Conservation (phyloP, 2,113 vertebrate species). For the Rutilus rutilus region DNA sequence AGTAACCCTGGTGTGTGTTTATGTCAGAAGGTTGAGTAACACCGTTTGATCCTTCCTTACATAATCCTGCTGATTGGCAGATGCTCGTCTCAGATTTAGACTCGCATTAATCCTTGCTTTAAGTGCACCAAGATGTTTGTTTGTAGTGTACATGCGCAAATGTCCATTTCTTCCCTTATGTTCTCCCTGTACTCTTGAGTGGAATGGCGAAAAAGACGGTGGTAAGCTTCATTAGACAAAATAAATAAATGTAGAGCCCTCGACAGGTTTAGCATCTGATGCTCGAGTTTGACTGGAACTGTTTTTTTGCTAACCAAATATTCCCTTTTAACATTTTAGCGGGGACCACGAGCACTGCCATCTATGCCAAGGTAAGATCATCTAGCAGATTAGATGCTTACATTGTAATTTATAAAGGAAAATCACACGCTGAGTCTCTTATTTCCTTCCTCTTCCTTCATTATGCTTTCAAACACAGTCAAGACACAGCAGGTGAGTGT, state of each 20-base stretch:
- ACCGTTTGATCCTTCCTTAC: constrained; percentile 21
- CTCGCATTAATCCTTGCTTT: constrained; percentile 55
- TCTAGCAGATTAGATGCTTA: background rate
- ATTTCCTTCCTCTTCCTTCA: constrained; percentile 6
- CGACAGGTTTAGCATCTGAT: background rate
- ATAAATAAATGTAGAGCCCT: background rate
- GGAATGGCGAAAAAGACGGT: constrained; percentile 61
- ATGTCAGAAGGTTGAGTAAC: constrained; percentile 29
- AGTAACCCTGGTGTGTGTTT: background rate
- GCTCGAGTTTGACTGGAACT: background rate
- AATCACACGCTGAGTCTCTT: background rate
- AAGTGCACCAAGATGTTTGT: background rate
- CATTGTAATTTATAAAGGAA: background rate
- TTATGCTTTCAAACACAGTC: constrained; percentile 59
- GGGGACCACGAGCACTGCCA: constrained; percentile 84
- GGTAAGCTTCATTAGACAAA: constrained; percentile 57
- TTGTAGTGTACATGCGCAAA: background rate
- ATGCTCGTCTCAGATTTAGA: constrained; percentile 67
- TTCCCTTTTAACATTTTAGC: constrained; percentile 67
- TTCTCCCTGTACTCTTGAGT: constrained; percentile 38
- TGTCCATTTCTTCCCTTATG: background rate
- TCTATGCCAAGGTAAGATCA: constrained; percentile 86
- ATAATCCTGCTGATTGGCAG: constrained; percentile 65
- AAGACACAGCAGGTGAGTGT: constrained; percentile 71
- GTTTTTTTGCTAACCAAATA: background rate